Base-by-base conservation (phyloP, 2,113 vertebrate species). In the Dasyprocta punctata region DNA sequence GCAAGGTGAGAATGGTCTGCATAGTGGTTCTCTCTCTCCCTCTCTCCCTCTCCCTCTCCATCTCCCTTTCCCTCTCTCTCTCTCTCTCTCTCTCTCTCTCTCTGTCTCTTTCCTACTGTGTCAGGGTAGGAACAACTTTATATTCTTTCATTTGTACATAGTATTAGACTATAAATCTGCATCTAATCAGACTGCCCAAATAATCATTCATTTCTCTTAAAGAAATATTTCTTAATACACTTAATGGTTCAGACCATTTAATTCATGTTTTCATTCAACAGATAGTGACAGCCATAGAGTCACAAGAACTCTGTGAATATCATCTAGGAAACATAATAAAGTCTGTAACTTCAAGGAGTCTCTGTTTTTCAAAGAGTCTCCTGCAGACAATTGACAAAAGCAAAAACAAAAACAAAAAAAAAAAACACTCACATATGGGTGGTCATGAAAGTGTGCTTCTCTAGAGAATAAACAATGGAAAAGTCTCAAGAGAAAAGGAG, bases 191-290 rank as follows among this genome's bases (percentile, higher is more conserved):
- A 26, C 12, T 63, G 20, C 28, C 73, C 28, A 94, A n/a, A 58
- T 92, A n/a, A 73, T 52, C 92, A 1, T 78, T 86, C 75, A 60
- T 90, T 94, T 95, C 20, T 96, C 58, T 86, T 90, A 49, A 88
- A 73, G 16, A 16, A 58, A 19, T 60, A 83, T 67, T 96, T 97
- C 38, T 58, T 82, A 61, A 80, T 69, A 54, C 93, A 26, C 63
- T 78, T 44, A 49, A 78, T 78, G 44, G 28, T 41, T 86, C 30
- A 83, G 78, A 86, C 30, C 60, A 83, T 85, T 86, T 36, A 41
- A 49, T 71, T 56, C 10, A 52, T 78, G 8, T 80, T 54, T 49
- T 78, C 30, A 38, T 87, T 86, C 65, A 80, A 14, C 17, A 61
- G 47, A 38, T 22, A 73, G 44, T 26, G 38, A 78, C 7, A 11